Evolutionary conservation across 1,140 invertebrate species (phyloP).

Genomic region (Cataglyphis hispanica): DNA sequence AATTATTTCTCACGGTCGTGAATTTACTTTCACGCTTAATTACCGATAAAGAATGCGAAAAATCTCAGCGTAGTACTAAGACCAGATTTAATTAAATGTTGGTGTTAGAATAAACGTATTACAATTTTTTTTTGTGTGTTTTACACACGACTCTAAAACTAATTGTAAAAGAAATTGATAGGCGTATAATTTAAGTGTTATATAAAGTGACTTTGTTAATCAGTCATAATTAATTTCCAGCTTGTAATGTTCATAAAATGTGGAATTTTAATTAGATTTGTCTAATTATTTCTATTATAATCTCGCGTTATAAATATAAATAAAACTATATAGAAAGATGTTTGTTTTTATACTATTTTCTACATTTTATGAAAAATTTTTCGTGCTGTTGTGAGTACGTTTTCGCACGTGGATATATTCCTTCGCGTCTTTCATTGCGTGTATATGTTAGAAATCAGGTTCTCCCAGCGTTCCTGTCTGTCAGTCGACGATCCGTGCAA

Average conservation of each 20-base stretch:
- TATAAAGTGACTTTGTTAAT: slow-evolving; percentile 11
- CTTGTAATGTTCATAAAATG: neutral
- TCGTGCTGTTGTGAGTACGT: neutral
- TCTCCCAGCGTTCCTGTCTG: neutral
- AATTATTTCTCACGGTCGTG: slow-evolving; percentile 4
- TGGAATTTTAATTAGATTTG: slow-evolving; percentile 20
- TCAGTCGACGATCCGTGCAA: neutral
- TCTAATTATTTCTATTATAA: neutral
- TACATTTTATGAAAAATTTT: neutral
- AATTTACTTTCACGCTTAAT: slow-evolving; percentile 19
- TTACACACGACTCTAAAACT: neutral
- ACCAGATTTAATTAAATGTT: slow-evolving; percentile 31
- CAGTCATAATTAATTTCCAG: slow-evolving; percentile 9
- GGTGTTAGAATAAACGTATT: neutral
- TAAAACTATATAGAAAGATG: neutral
- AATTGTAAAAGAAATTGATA: slow-evolving; percentile 24
- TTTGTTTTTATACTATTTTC: neutral
- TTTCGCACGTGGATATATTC: too few species aligned
- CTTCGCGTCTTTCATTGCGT: neutral
- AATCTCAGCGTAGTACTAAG: neutral
- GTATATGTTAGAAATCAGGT: neutral
- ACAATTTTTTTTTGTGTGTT: slow-evolving; percentile 1
- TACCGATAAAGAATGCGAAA: slow-evolving; percentile 7
- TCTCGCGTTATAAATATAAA: neutral
- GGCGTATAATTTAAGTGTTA: neutral